Evolutionary conservation across 2,113 vertebrate species (phyloP).

Genomic region (Chaetodon trifascialis): DNA sequence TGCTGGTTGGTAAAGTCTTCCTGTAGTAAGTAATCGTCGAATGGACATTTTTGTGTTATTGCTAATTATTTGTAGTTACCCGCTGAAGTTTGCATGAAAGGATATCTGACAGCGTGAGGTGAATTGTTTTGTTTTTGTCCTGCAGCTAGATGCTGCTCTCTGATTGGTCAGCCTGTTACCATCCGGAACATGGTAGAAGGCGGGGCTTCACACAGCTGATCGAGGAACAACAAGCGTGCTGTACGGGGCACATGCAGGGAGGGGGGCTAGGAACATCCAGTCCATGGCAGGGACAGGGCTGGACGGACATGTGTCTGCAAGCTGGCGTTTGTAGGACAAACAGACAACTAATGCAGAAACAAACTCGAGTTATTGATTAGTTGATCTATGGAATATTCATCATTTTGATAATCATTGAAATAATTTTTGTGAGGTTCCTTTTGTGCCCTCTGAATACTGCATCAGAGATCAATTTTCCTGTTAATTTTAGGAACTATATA

Average conservation of each 20-base stretch:
- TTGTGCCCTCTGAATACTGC: no score
- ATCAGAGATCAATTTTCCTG: no score
- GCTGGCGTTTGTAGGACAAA: no score
- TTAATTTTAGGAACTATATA: no score
- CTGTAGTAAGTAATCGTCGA: background rate
- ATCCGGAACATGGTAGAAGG: slow-evolving; percentile 92
- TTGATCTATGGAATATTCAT: no score
- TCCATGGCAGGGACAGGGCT: slow-evolving; percentile 22
- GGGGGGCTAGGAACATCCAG: slow-evolving; percentile 47
- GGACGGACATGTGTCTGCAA: background rate
- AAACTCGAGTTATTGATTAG: background rate
- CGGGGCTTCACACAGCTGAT: slow-evolving; percentile 88
- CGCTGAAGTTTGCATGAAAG: slow-evolving; percentile 64
- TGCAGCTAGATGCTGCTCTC: slow-evolving; percentile 83
- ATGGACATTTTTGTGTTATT: background rate
- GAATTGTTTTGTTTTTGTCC: slow-evolving; percentile 86
- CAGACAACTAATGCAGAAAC: no score
- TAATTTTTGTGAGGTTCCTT: background rate
- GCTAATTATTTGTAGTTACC: background rate
- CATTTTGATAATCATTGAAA: background rate
- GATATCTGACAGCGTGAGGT: slow-evolving; percentile 72
- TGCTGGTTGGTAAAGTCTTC: background rate
- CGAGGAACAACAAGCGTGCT: slow-evolving; percentile 86
- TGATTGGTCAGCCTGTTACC: slow-evolving; percentile 96
- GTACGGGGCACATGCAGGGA: slow-evolving; percentile 66